These are phyloP conservation scores for Mobula hypostoma DNA, from an alignment of 2,113 vertebrate genomes.

Conservation along the genomic window DNA sequence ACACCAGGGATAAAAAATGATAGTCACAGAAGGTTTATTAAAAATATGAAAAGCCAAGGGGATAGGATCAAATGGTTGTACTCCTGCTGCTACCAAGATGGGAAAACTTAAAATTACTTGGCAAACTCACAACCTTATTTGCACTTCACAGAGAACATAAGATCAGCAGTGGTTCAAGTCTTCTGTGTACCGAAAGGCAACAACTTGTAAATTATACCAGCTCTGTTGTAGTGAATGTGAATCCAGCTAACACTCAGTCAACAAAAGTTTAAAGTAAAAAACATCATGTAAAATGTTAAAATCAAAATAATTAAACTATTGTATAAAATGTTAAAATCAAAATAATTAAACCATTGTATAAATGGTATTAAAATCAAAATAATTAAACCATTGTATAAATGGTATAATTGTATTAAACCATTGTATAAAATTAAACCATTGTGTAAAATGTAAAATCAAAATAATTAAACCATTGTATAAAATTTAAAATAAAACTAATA, in stretches of 20 bases:
- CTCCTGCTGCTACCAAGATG: not conserved
- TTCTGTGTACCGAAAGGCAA: conserved; percentile 54
- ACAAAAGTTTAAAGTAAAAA: conserved; percentile 46
- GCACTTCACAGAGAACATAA: conserved; percentile 48
- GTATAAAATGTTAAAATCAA: conserved; percentile 15
- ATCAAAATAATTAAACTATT: not conserved
- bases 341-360: not conserved
- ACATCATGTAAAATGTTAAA: too few relatives aligned
- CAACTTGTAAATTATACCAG: conserved; percentile 63
- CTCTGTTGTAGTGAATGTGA: conserved; percentile 57
- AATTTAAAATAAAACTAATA: not conserved
- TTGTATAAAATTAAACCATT: not conserved
- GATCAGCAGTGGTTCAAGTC: conserved; percentile 57
- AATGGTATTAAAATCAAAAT: not conserved
- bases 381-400: not conserved
- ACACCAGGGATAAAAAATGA: too few relatives aligned
- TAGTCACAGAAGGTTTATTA: too few relatives aligned
- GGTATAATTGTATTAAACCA: too few relatives aligned
- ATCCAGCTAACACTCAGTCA: conserved; percentile 64
- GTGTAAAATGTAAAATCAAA: not conserved
- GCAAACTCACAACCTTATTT: conserved; percentile 44
- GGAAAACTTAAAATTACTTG: conserved; percentile 42
- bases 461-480: not conserved
- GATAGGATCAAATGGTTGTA: not conserved
- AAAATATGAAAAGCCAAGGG: not conserved